Evolutionary conservation across 1,140 invertebrate genomes (phyloP).

Genomic region (Chironomus striatipennis): DNA sequence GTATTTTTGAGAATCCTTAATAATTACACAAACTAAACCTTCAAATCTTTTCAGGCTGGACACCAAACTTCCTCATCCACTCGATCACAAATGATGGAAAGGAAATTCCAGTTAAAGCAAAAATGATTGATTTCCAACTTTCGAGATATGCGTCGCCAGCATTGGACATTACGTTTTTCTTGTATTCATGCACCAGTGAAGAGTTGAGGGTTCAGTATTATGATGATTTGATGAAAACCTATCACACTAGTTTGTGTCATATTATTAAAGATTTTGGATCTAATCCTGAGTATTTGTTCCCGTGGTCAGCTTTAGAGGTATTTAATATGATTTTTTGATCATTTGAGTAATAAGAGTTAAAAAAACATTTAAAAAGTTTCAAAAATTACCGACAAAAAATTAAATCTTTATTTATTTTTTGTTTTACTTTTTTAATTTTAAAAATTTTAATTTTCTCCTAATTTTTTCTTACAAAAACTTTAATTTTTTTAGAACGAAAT

Average conservation of each 20-base stretch:
- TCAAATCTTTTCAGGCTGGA: constrained; percentile 48
- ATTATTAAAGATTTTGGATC: constrained; percentile 50
- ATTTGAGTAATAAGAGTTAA: too few species aligned
- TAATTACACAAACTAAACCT: too few species aligned
- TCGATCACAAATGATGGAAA: constrained; percentile 38
- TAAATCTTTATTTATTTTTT: neutral
- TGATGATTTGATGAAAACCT: constrained; percentile 46
- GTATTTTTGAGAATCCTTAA: neutral
- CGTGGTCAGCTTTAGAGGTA: constrained; percentile 41
- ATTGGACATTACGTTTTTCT: constrained; percentile 51
- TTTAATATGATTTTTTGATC: neutral
- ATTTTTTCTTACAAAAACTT: too few species aligned
- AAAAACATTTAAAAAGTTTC: neutral
- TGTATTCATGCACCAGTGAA: constrained; percentile 54
- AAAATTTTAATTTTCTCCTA: constrained; percentile 22
- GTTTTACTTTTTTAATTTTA: neutral
- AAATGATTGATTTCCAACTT: constrained; percentile 63
- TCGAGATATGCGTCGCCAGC: constrained; percentile 49
- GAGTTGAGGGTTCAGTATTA: constrained; percentile 48
- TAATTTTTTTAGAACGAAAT: constrained; percentile 44
- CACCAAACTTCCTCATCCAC: constrained; percentile 56
- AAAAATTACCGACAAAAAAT: neutral
- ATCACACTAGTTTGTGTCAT: constrained; percentile 46
- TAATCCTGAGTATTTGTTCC: constrained; percentile 48
- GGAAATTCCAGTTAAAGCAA: constrained; percentile 41